Percentiles rank a stretch among this genome's conserved stretches.
phyloP scores from a whole-genome alignment of 2,113 vertebrate species.

The Neogobius melanostomus region DNA sequence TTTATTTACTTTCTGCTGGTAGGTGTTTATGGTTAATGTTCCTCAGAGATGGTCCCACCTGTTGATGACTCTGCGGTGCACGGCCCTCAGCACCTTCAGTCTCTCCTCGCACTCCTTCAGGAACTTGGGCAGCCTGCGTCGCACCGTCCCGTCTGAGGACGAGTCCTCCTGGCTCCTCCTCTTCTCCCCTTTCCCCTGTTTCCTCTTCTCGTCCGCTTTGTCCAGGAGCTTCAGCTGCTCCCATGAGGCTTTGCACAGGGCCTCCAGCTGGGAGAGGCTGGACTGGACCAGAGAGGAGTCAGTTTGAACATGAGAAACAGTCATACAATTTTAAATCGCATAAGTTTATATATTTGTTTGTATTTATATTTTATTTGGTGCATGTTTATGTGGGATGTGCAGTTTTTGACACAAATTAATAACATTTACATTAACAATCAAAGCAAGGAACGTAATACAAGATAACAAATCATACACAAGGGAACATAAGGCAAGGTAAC shows the following conservation, averaged over 20 bases:
- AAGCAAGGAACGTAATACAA: too few species aligned
- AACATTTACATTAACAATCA: too few species aligned
- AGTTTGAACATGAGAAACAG: too few species aligned
- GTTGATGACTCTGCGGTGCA: constrained; percentile 77
- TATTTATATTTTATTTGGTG: too few species aligned
- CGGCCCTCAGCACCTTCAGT: constrained; percentile 73
- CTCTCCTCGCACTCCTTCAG: constrained; percentile 75
- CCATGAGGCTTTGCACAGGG: constrained; percentile 74
- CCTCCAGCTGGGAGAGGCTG: constrained; percentile 67
- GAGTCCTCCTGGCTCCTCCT: constrained; percentile 15
- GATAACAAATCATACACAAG: too few species aligned
- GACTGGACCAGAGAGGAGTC: constrained; percentile 66
- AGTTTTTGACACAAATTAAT: too few species aligned
- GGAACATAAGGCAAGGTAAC: too few species aligned
- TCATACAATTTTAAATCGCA: too few species aligned
- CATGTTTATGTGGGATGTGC: too few species aligned
- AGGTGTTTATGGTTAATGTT: too few species aligned
- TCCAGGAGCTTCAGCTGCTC: constrained; percentile 72
- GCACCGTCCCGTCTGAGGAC: constrained; percentile 34
- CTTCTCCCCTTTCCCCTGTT: constrained; percentile 35
- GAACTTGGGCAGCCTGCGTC: constrained; percentile 61
- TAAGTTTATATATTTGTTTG: too few species aligned
- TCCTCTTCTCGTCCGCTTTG: constrained; percentile 51
- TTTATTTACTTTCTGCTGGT: too few species aligned
- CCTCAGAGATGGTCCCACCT: constrained; percentile 41